A percentile compares a stretch with the other conserved stretches of the same genome.
Conservation (phyloP, 1,140 invertebrate genomes). For the Ridgeia piscesae region DNA sequence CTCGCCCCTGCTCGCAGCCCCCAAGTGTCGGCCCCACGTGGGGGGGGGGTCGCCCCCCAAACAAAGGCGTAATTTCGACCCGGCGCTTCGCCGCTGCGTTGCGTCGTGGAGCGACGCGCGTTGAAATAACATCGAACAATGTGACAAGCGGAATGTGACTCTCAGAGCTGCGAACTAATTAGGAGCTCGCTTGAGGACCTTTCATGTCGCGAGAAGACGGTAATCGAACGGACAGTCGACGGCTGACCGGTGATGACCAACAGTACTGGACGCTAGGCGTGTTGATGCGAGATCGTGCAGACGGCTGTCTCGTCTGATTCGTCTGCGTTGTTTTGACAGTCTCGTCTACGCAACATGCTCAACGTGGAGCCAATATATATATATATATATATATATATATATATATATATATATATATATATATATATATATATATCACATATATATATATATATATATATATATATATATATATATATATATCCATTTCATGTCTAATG, state of each 20-base stretch:
- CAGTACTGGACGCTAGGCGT: neutral
- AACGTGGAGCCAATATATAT: neutral
- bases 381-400: too few species aligned
- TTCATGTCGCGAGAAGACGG: neutral
- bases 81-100: neutral
- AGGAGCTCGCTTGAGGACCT: neutral
- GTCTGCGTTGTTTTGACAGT: neutral
- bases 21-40: neutral
- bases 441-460: too few species aligned
- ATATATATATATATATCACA: too few species aligned
- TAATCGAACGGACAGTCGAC: neutral
- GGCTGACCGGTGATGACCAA: neutral
- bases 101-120: neutral
- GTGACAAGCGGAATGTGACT: neutral
- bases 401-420: too few species aligned
- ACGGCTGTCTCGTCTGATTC: neutral
- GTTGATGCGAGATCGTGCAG: neutral
- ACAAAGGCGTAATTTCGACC: neutral
- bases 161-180: neutral
- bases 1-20: neutral
- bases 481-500: too few species aligned
- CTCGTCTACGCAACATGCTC: neutral
- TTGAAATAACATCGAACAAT: neutral
- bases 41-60: neutral
- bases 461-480: too few species aligned